These are phyloP conservation scores for Timandra comae DNA, from an alignment of 2,888 invertebrate species.

Conservation along the genomic window DNA sequence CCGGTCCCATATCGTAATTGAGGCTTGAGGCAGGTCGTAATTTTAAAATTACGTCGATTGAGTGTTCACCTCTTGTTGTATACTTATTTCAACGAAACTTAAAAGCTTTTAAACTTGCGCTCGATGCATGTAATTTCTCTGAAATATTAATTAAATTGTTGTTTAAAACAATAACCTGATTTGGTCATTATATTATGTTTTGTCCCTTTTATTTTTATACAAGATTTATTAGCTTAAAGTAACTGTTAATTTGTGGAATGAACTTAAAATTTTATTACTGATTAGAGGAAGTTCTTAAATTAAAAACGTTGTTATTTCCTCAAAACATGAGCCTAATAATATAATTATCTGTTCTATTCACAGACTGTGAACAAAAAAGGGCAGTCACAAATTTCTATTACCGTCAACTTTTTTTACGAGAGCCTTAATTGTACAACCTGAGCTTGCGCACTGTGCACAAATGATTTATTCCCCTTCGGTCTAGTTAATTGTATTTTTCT, in stretches of 20 bases:
- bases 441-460: conserved; percentile 48
- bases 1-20: conserved; percentile 52
- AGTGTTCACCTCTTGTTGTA: conserved; percentile 54
- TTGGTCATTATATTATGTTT: conserved; percentile 23
- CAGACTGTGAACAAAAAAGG: conserved; percentile 27
- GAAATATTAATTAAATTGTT: conserved; percentile 41
- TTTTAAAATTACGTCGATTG: conserved; percentile 68
- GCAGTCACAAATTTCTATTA: conserved; percentile 47
- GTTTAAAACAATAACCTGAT: conserved; percentile 47
- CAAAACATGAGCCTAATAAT: conserved; percentile 33
- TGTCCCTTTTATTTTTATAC: conserved; percentile 10
- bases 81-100: conserved; percentile 33
- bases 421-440: conserved; percentile 69
- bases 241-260: conserved; percentile 19
- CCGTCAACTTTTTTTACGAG: conserved; percentile 46
- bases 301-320: conserved; percentile 11
- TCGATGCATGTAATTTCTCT: conserved; percentile 40
- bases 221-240: conserved; percentile 6
- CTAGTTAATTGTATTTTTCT: conserved; percentile 75
- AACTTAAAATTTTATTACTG: conserved; percentile 8
- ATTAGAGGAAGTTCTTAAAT: conserved; percentile 10
- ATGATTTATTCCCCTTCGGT: conserved; percentile 60
- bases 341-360: conserved; percentile 50
- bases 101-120: conserved; percentile 48
- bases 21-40: conserved; percentile 63